A percentile compares a stretch with the other conserved stretches of the same genome.
These are phyloP conservation scores for Pipa parva DNA, from an alignment of 2,113 vertebrate genomes.

Conservation along the genomic window DNA sequence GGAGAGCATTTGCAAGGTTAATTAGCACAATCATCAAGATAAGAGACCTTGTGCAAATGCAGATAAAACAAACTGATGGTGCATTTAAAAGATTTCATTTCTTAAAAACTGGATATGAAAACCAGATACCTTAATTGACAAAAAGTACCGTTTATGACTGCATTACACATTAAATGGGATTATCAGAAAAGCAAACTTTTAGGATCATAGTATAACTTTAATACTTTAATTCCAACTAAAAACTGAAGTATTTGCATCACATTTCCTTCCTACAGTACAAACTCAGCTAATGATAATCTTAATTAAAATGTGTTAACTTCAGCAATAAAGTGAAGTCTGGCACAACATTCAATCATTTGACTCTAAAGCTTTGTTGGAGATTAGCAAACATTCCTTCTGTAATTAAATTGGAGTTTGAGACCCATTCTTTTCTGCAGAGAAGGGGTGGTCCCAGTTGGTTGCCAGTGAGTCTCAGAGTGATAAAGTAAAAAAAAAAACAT, in stretches of 20 bases:
- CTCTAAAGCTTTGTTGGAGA: slow-evolving; percentile 35
- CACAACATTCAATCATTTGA: slow-evolving; percentile 36
- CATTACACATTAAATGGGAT: no score
- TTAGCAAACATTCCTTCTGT: slow-evolving; percentile 38
- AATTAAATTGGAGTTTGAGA: slow-evolving; percentile 32
- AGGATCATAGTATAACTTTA: no score
- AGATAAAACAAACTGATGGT: no score
- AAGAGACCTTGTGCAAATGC: no score
- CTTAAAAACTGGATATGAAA: no score
- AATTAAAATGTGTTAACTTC: slow-evolving; percentile 31
- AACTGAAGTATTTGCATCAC: neutral
- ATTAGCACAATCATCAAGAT: no score
- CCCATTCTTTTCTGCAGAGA: slow-evolving; percentile 11
- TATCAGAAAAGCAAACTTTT: no score
- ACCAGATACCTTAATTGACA: no score
- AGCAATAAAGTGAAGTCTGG: slow-evolving; percentile 18
- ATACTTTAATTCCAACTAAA: neutral
- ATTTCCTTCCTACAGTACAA: slow-evolving; percentile 5
- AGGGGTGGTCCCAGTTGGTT: neutral
- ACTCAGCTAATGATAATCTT: slow-evolving; percentile 14
- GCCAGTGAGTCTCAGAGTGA: neutral
- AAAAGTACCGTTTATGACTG: no score
- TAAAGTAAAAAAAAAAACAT: neutral
- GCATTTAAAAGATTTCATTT: no score
- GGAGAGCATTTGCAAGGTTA: no score